Percentiles rank a stretch among this genome's conserved stretches.
These are phyloP conservation scores for Onchidella celtica DNA, from an alignment of 2,888 invertebrate genomes.

Conservation along the genomic window DNA sequence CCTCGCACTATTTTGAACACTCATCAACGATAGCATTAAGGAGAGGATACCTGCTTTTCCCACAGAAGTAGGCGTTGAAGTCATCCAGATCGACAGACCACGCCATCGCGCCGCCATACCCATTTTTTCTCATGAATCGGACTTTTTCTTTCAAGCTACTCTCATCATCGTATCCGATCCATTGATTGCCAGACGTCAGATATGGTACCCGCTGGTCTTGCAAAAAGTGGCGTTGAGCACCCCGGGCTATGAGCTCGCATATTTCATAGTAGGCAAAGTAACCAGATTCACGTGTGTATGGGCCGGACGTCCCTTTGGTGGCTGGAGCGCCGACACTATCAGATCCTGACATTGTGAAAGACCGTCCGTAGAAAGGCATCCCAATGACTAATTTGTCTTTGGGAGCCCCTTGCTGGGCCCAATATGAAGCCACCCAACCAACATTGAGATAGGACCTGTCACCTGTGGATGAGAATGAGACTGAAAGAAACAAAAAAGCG, in stretches of 20 bases:
- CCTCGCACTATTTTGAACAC: conserved; percentile 28
- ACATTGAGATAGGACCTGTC: neutral
- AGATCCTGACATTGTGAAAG: conserved; percentile 61
- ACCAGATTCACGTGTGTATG: conserved; percentile 70
- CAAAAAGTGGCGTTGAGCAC: conserved; percentile 75
- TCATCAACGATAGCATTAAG: conserved; percentile 41
- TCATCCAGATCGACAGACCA: conserved; percentile 49
- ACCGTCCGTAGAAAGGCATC: conserved; percentile 70
- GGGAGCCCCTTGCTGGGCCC: conserved; percentile 67
- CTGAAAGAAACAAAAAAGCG: neutral
- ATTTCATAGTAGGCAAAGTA: conserved; percentile 76
- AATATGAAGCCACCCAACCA: conserved; percentile 70
- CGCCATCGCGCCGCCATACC: conserved; percentile 57
- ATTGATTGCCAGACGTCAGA: conserved; percentile 63
- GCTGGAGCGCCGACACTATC: conserved; percentile 67
- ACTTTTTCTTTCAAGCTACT: conserved; percentile 68
- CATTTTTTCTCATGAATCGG: conserved; percentile 58
- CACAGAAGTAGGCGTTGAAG: conserved; percentile 42
- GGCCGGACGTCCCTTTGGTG: conserved; percentile 60
- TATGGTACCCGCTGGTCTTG: conserved; percentile 84
- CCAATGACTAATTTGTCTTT: conserved; percentile 70
- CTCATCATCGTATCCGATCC: conserved; percentile 73
- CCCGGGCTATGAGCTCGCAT: conserved; percentile 5
- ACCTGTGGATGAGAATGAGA: neutral
- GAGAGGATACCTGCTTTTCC: conserved; percentile 32